Percentiles rank a stretch among this genome's conserved stretches.
Evolutionary conservation across 2,797 vertebrate genomes (phyloP).

Genomic region (Paramormyrops hopkinsi): DNA sequence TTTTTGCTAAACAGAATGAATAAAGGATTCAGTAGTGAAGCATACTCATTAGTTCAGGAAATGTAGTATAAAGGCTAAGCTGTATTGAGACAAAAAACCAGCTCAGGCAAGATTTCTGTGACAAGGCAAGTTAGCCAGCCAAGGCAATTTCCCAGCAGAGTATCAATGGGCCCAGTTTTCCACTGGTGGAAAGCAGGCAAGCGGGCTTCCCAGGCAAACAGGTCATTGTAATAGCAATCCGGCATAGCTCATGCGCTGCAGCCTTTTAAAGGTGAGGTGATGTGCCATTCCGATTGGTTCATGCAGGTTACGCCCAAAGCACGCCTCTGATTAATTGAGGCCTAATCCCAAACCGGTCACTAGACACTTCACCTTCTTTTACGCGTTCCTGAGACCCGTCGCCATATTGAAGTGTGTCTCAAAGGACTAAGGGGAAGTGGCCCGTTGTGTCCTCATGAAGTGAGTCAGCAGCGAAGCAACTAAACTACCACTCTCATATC

Average conservation of each 20-base stretch:
- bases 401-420: not conserved
- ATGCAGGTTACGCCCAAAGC: not conserved
- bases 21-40: not conserved
- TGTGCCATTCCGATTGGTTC: not conserved
- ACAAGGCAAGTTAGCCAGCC: not conserved
- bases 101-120: not conserved
- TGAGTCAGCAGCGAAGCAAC: too few relatives aligned
- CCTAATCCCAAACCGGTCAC: not conserved
- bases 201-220: not conserved
- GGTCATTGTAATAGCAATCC: not conserved
- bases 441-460: too few relatives aligned
- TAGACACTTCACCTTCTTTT: not conserved
- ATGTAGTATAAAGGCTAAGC: not conserved
- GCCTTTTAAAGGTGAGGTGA: not conserved
- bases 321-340: not conserved
- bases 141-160: not conserved
- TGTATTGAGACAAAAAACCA: not conserved
- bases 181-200: not conserved
- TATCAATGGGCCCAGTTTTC: not conserved
- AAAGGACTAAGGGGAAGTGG: too few relatives aligned
- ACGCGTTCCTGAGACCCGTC: not conserved
- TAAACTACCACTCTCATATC: too few relatives aligned
- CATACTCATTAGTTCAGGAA: not conserved
- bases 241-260: not conserved
- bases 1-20: not conserved